Evolutionary conservation across 2,888 invertebrate species (phyloP), one percentile per base, ranked within the genome.

Genomic region (Hirudinaria manillensis): DNA sequence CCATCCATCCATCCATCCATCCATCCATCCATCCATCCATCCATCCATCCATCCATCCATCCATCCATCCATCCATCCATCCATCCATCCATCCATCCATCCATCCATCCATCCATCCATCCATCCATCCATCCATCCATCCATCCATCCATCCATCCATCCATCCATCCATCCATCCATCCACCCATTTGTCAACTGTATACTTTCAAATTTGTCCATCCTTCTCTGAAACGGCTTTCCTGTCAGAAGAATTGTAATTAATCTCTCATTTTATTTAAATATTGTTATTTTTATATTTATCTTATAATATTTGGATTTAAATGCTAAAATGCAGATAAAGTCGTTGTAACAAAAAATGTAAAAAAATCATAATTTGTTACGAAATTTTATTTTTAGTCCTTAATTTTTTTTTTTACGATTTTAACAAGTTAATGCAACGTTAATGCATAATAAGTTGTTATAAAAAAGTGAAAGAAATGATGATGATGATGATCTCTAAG

Each of bases 1-100:
- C 66, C 66, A 66, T 66, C 66, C 66, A 66, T 66, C 66, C 66
- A 66, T 66, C 66, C 66, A 66, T 66, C 66, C 66, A 66, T 66
- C 66, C 66, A 66, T 66, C 66, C 66, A 66, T 66, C 66, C 66
- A 66, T 66, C 66, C 66, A 66, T 66, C 66, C 66, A 66, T 24
- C 66, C 66, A 66, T 24, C 66, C 66, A 66, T 24, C 66, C 66
- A 66, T 66, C 66, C 66, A 66, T 24, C 66, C 66, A 66, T 24
- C 66, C 66, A 66, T 24, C 66, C 66, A 66, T 66, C 24, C 66
- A 66, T 66, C 66, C 66, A 66, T 66, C 66, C 66, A 66, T 66
- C 66, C 66, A 66, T 66, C 66, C 66, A 66, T 66, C 66, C 66
- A 66, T 66, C 66, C 66, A 66, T 66, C 66, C 66, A 66, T 66